These are phyloP conservation scores for Grallaria varia DNA, from an alignment of 2,113 vertebrate species.

Conservation along the genomic window DNA sequence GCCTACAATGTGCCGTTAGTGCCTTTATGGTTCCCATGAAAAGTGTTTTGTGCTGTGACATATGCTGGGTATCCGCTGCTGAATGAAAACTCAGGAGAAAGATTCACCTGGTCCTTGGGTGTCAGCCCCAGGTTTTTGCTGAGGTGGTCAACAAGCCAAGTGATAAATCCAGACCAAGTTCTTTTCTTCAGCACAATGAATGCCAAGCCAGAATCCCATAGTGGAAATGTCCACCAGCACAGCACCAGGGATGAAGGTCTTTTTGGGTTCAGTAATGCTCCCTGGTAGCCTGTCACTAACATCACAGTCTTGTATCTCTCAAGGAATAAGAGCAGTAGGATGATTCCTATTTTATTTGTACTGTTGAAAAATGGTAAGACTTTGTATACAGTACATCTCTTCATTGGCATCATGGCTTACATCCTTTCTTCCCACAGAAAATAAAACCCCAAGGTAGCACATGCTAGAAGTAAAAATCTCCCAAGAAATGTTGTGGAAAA, in stretches of 20 bases:
- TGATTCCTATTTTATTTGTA: background rate
- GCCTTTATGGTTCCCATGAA: background rate
- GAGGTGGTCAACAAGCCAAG: background rate
- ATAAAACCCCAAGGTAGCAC: background rate
- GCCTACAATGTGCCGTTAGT: background rate
- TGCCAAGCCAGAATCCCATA: fast-evolving
- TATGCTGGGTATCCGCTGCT: background rate
- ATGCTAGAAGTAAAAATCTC: background rate
- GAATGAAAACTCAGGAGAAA: background rate
- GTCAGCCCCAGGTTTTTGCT: background rate
- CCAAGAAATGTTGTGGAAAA: background rate
- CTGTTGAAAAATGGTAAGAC: background rate
- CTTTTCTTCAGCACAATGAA: background rate
- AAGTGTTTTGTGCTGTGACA: background rate
- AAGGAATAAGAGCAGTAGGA: background rate
- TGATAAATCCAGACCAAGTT: background rate
- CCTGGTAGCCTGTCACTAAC: background rate
- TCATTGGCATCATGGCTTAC: background rate
- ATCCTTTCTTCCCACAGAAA: background rate
- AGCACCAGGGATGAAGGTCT: background rate
- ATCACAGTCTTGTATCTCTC: background rate
- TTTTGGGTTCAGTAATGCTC: background rate
- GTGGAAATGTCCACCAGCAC: background rate
- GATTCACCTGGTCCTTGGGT: background rate
- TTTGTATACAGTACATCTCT: background rate